Evolutionary conservation across 2,888 invertebrate genomes (phyloP).

Genomic region (Philhelius pedissequus): DNA sequence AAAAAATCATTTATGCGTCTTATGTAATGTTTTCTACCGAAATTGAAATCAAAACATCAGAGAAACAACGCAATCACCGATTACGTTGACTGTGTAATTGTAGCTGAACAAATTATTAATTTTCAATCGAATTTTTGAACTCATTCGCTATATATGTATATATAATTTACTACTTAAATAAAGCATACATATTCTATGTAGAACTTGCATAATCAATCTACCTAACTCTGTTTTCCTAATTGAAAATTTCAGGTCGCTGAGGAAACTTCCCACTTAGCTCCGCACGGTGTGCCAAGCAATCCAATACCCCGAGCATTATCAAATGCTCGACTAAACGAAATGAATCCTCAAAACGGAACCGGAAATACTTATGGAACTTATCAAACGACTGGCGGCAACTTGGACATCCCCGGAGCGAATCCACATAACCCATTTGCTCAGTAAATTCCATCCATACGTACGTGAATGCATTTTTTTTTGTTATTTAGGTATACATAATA

Average conservation of each 20-base stretch:
- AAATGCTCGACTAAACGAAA: conserved; percentile 88
- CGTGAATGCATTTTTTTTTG: background rate
- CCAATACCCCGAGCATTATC: conserved; percentile 92
- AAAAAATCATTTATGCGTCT: too few species aligned
- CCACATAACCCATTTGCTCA: conserved; percentile 80
- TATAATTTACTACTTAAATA: too few species aligned
- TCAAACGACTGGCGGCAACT: conserved; percentile 84
- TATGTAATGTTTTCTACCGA: too few species aligned
- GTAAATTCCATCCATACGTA: conserved; percentile 70
- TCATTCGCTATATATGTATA: too few species aligned
- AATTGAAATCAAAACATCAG: too few species aligned
- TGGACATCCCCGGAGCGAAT: conserved; percentile 82
- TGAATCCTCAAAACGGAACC: conserved; percentile 83
- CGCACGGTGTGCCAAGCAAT: conserved; percentile 96
- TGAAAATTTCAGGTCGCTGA: conserved; percentile 77
- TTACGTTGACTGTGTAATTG: too few species aligned
- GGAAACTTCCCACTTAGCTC: conserved; percentile 92
- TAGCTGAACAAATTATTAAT: too few species aligned
- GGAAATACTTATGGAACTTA: conserved; percentile 83
- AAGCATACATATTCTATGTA: too few species aligned
- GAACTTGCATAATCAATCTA: too few species aligned
- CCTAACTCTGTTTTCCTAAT: background rate
- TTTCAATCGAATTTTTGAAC: too few species aligned
- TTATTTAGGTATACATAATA: too few species aligned
- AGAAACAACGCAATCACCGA: too few species aligned